Conservation (phyloP, 2,888 invertebrate genomes). For the Dermolepida albohirtum region DNA sequence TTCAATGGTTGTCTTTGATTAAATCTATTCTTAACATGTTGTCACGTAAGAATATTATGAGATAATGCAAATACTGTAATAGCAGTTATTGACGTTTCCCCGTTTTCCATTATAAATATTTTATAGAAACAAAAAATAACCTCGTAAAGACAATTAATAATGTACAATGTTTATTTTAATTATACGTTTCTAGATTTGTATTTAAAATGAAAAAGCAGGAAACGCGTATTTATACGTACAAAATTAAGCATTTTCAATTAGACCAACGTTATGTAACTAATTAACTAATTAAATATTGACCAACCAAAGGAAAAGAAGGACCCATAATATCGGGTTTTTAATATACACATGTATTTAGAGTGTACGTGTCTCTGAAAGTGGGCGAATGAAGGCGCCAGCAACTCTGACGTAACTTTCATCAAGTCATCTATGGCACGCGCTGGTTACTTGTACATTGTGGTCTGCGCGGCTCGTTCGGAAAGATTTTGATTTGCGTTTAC, state of each 20-base stretch:
- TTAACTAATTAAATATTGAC: slow-evolving; percentile 17
- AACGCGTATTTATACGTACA: not conserved
- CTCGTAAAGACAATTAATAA: too few species aligned
- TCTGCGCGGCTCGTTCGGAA: slow-evolving; percentile 28
- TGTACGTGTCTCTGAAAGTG: slow-evolving; percentile 45
- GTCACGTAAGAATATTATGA: too few species aligned
- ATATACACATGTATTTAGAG: slow-evolving; percentile 7
- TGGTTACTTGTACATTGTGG: slow-evolving; percentile 36
- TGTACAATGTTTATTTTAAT: too few species aligned
- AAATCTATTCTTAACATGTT: too few species aligned
- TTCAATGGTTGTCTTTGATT: too few species aligned
- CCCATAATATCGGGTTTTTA: slow-evolving; percentile 20
- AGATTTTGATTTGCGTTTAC: slow-evolving; percentile 37
- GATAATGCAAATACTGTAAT: too few species aligned
- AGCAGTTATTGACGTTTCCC: too few species aligned
- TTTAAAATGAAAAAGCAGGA: too few species aligned
- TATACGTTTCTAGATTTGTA: too few species aligned
- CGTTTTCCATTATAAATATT: too few species aligned
- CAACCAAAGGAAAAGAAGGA: not conserved
- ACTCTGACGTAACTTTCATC: slow-evolving; percentile 60
- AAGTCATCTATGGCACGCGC: slow-evolving; percentile 56
- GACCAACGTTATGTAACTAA: not conserved
- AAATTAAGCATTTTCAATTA: not conserved
- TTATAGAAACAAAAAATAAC: too few species aligned
- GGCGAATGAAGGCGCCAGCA: slow-evolving; percentile 59